Evolutionary conservation across 2,113 vertebrate species (phyloP), one percentile per base, ranked within the genome.

Genomic region (Deroptyus accipitrinus): DNA sequence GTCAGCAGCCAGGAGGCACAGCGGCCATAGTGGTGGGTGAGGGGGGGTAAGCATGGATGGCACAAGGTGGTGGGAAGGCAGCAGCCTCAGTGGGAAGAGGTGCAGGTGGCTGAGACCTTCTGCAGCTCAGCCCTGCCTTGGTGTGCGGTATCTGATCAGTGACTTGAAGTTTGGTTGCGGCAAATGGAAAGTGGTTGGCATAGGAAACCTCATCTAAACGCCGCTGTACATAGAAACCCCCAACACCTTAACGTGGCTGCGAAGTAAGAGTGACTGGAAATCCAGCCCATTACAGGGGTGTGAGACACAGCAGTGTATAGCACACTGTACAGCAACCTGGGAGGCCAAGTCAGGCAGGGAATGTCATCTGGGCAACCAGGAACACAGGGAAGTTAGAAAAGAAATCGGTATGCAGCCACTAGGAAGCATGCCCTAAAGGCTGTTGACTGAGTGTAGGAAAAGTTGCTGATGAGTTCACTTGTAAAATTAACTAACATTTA

Each of bases 11-110:
- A 2, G 30, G 46, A 54, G 33, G 46, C 6, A 7, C 33, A 31
- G 46, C 2, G 4, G 23, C 18, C 13, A 1, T 12, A 59, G 33
- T 1, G 5, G 9, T 19, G 35, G 15, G n/a, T 3, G 1, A 49
- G 51, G 23, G 31, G 31, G 31, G 4, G 7, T 11, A 20, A 13
- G 14, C 0, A 0, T 8, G 10, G 22, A 44, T 0, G 1, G 18
- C 31, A 19, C 5, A 7, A 0, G 2, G 20, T 6, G 27, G 23
- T 1, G 2, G 62, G 37, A 61, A 33, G 22, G 39, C 12, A 28
- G 33, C 1, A 2, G 31, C 27, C 11, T 42, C 59, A 13, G 31
- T 0, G 1, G 14, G 37, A 89, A 15, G 22, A 75, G 27, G 37
- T 8, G 1, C 0, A 1, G 44, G 11, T 25, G 62, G 18, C 18